A percentile compares a stretch with the other conserved stretches of the same genome.
These are phyloP conservation scores for Hydrozoanthus gracilis DNA, from an alignment of 92 coral and sea anemone species.

Conservation along the genomic window DNA sequence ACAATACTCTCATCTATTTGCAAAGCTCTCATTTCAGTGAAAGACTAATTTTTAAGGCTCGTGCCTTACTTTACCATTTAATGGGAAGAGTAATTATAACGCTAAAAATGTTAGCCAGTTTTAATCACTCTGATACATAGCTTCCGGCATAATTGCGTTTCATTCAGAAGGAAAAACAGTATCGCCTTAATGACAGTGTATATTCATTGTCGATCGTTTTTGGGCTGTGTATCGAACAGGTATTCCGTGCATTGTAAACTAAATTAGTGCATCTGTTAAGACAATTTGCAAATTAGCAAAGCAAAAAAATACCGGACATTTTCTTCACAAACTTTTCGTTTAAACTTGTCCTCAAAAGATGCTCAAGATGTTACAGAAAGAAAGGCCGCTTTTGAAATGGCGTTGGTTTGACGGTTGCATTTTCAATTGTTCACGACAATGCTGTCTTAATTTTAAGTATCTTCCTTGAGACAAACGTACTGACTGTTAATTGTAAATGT, in stretches of 20 bases:
- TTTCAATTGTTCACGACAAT: not conserved
- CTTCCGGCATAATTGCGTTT: not conserved
- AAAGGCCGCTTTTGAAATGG: not conserved
- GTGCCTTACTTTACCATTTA: not conserved
- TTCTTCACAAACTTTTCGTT: not conserved
- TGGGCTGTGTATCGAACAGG: not conserved
- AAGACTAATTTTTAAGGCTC: not conserved
- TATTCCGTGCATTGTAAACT: not conserved
- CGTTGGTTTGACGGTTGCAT: not conserved
- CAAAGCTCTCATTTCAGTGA: not conserved
- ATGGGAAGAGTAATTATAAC: no score
- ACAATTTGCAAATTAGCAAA: not conserved
- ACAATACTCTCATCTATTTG: not conserved
- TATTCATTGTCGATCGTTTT: not conserved
- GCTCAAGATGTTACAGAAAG: not conserved
- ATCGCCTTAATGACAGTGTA: not conserved
- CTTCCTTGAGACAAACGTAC: not conserved
- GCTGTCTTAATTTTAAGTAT: not conserved
- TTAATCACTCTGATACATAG: no score
- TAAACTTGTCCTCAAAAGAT: not conserved
- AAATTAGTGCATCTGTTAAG: not conserved
- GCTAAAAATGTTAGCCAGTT: no score
- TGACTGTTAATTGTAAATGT: slow-evolving; percentile 19
- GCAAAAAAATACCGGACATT: not conserved
- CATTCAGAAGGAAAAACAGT: no score